Percentiles rank a stretch among this genome's conserved stretches.
Evolutionary conservation across 2,888 invertebrate species (phyloP).

Genomic region (Ichneumoninae sp.): DNA sequence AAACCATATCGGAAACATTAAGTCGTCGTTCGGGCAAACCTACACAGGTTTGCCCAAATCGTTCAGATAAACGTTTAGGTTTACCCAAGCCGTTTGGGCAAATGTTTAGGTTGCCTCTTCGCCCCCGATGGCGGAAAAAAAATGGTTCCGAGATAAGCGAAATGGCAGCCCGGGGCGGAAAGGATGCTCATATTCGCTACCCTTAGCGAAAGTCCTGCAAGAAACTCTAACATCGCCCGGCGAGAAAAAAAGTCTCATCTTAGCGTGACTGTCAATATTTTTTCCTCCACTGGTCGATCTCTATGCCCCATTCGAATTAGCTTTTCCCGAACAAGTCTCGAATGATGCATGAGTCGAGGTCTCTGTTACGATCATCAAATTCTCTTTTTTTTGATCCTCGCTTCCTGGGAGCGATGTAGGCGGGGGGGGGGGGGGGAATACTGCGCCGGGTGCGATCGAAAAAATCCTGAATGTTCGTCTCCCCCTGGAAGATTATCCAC

Average conservation of each 20-base stretch:
- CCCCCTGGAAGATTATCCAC: constrained; percentile 5
- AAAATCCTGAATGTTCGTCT: constrained; percentile 2
- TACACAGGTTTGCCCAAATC: no score
- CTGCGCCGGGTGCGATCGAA: constrained; percentile 12
- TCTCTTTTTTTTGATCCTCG: constrained; percentile 7
- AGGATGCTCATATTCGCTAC: constrained; percentile 42
- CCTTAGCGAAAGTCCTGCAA: constrained; percentile 22
- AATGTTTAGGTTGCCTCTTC: background rate
- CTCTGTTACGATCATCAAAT: constrained; percentile 8
- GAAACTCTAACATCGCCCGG: constrained; percentile 1
- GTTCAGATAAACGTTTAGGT: background rate
- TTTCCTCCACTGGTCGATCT: constrained; percentile 13
- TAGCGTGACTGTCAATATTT: constrained; percentile 4
- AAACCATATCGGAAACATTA: constrained; percentile 41
- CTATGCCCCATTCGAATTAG: constrained; percentile 20
- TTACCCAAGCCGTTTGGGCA: background rate
- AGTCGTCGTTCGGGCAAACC: constrained; percentile 15
- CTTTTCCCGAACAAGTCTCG: constrained; percentile 27
- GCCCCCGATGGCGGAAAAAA: background rate
- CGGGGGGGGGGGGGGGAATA: background rate
- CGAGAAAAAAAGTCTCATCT: constrained; percentile 10
- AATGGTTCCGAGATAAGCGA: constrained; percentile 13
- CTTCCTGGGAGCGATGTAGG: background rate
- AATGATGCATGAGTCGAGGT: constrained; percentile 22
- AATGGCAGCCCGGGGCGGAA: background rate